Base-by-base conservation (phyloP, 2,797 vertebrate species). In the Anas acuta region DNA sequence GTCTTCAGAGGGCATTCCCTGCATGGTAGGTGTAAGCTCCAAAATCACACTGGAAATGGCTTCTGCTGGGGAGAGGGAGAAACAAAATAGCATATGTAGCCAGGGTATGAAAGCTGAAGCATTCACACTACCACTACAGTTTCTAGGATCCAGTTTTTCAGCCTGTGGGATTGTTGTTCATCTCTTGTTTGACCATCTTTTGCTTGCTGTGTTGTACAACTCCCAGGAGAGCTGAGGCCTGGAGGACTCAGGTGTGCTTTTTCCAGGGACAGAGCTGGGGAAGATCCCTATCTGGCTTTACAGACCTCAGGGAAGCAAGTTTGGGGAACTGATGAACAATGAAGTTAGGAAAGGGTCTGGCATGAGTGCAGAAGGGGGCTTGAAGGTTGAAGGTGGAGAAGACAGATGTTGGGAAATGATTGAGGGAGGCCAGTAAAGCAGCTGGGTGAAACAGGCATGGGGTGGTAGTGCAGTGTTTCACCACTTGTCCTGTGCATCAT, bases 61-160 rank as follows among this genome's bases (percentile, higher is more conserved):
- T 75, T 69, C 33, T 6, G 39, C 47, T 70, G 30, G 33, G 32
- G 23, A 83, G 61, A 11, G 4, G 18, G 26, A 9, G 35, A 65
- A 84, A 37, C 20, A 35, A 28, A 37, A 21, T 9, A 58, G 11
- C 15, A 5, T 32, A 53, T 6, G 1, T 15, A n/a, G 13, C 8
- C 33, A 62, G 51, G 62, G 78, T n/a, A 3, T 3, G 3, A 66
- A 84, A 75, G 15, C 28, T n/a, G 51, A 81, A 75, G 25, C 5
- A 8, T 54, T 81, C 7, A 5, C 3, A 1, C 21, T 32, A 84
- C 86, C 7, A 9, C 11, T 79, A 7, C 19, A 28, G 0, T 72
- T 87, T 80, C 39, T 41, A 26, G n/a, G 37, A 7, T 73, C 20
- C 2, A 1, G 1, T 84, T 90, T 78, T 49, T 23, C 47, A 16